Conservation (phyloP, 2,797 vertebrate genomes). For the Tinamus major region DNA sequence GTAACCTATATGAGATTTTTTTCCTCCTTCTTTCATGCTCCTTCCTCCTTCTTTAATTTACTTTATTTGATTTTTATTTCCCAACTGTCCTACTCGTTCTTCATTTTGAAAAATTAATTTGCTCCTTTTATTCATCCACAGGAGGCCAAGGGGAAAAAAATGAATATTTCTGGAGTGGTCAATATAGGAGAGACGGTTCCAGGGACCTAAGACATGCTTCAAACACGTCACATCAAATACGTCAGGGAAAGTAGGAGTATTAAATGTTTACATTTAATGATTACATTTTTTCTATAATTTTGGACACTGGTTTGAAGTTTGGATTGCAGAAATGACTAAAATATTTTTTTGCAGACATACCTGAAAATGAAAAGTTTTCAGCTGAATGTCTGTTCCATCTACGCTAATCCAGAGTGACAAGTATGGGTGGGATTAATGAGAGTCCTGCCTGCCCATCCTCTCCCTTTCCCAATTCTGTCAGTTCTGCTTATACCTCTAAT, state of each 20-base stretch:
- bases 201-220: rapidly evolving
- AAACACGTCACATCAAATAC: background rate
- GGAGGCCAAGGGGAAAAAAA: background rate
- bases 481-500: background rate
- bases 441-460: background rate
- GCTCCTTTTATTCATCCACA: background rate
- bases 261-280: background rate
- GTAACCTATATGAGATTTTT: rapidly evolving
- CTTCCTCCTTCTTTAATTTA: too few relatives aligned
- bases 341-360: background rate
- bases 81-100: background rate
- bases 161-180: background rate
- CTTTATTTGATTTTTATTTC: background rate
- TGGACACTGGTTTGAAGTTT: background rate
- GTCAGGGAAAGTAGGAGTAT: background rate
- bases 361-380: background rate
- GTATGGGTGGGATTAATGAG: background rate
- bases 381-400: background rate
- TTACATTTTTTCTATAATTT: background rate
- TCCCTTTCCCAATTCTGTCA: background rate
- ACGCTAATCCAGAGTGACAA: background rate
- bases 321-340: background rate
- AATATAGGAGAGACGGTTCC: rapidly evolving
- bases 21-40: background rate
- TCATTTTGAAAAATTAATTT: background rate